Conservation (phyloP, 2,113 vertebrate species). For the Fulica atra region DNA sequence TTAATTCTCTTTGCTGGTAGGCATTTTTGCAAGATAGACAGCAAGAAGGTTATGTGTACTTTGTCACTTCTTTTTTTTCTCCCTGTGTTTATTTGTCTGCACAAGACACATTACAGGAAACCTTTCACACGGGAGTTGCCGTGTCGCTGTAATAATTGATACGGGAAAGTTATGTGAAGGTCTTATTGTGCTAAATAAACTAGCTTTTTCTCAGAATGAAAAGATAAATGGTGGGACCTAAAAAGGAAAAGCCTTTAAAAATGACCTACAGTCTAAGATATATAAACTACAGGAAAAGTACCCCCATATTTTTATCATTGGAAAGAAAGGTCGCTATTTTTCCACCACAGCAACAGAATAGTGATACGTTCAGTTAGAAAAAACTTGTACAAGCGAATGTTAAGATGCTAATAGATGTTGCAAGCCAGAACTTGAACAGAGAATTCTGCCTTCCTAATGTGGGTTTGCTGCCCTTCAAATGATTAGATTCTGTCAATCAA, state of each 20-base stretch:
- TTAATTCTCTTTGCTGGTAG: constrained; percentile 57
- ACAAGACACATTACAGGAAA: constrained; percentile 62
- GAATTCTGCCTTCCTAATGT: constrained; percentile 64
- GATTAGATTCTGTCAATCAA: constrained; percentile 81
- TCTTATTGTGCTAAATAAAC: constrained; percentile 75
- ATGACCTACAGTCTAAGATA: constrained; percentile 66
- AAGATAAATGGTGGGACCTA: constrained; percentile 69
- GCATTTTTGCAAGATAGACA: constrained; percentile 31
- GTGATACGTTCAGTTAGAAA: constrained; percentile 73
- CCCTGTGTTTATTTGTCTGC: constrained; percentile 35
- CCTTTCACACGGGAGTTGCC: constrained; percentile 73
- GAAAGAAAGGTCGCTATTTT: constrained; percentile 68
- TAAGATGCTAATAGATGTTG: constrained; percentile 69
- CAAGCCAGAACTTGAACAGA: constrained; percentile 63
- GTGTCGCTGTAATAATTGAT: constrained; percentile 73
- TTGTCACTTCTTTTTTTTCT: background rate
- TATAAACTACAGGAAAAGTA: constrained; percentile 63
- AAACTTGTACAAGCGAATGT: constrained; percentile 60
- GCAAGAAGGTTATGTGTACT: constrained; percentile 34
- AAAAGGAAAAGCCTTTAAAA: constrained; percentile 67
- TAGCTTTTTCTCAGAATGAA: constrained; percentile 63
- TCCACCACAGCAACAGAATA: constrained; percentile 67
- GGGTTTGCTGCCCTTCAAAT: constrained; percentile 72
- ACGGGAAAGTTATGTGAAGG: constrained; percentile 77
- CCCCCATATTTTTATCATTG: constrained; percentile 70